Evolutionary conservation across 1,140 invertebrate genomes (phyloP), one percentile per base, ranked within the genome.

Genomic region (Lepidostoma basale): DNA sequence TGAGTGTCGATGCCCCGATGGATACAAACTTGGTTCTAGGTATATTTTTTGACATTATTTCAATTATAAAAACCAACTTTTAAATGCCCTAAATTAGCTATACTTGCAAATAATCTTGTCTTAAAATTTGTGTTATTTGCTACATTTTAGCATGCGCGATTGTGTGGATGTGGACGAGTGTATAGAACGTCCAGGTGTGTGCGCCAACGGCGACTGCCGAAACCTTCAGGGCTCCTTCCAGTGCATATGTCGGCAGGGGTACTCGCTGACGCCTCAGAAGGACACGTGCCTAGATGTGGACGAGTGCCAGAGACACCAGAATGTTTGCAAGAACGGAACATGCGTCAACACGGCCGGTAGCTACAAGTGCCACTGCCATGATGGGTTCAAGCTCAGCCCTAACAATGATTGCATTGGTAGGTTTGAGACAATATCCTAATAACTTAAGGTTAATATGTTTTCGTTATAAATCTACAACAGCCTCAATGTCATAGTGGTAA

Each of bases 371-470:
- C 86, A 89, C 70, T 96, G 93, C 77, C 87, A 91, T 73, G 83
- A 85, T 5, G 93, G 93, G 2, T 95, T 92, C 79, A 90, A 91
- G 76, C 83, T 93, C 0, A 92, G 92, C 69, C 86, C 89, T n/a
- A 92, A 92, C 74, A 92, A 93, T 68, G 92, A 95, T 76, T 96
- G 94, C 73, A 85, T 89, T 60, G 92, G 90, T 92, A 78, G 78
- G 79, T 54, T 28, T 28, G n/a, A 30, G 4, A 54, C 12, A 6
- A 33, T 33, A n/a, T n/a, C n/a, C n/a, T n/a, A n/a, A n/a, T n/a
- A n/a, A n/a, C n/a, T n/a, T n/a, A n/a, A n/a, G n/a, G n/a, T n/a
- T n/a, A n/a, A n/a, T n/a, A n/a, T n/a, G n/a, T n/a, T n/a, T n/a
- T n/a, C n/a, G n/a, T n/a, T n/a, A n/a, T n/a, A n/a, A n/a, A n/a